Conservation (phyloP, 2,797 vertebrate species). For the Fringilla coelebs region DNA sequence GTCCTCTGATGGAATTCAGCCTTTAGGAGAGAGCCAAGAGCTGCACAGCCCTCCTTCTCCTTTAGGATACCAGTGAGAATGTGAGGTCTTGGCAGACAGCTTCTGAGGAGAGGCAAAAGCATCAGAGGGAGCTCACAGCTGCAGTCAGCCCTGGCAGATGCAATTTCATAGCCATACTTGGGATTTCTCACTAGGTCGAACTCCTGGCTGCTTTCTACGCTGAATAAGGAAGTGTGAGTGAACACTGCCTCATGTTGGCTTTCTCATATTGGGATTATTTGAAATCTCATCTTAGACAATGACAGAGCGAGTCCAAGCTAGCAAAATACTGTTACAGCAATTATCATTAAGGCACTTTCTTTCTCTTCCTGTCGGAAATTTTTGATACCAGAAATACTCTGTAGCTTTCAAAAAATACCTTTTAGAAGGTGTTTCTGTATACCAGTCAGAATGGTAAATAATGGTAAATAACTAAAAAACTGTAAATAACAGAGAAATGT, state of each 20-base stretch:
- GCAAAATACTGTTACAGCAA: background rate
- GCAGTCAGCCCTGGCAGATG: background rate
- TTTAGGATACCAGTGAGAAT: background rate
- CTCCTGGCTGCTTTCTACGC: background rate
- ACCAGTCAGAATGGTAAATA: background rate
- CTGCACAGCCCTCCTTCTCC: background rate
- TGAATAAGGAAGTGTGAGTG: slow-evolving; percentile 53
- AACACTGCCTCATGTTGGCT: background rate
- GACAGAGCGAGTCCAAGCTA: background rate
- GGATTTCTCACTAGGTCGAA: background rate
- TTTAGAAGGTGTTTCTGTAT: background rate
- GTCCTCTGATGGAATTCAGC: background rate
- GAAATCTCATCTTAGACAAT: background rate
- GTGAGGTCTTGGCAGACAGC: background rate
- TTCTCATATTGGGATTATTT: background rate
- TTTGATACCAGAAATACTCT: background rate
- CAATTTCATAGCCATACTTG: slow-evolving; percentile 30
- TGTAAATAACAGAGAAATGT: background rate
- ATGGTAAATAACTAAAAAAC: too few relatives aligned
- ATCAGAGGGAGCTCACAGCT: background rate
- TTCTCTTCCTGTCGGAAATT: background rate
- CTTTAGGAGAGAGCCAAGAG: background rate
- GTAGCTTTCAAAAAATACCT: background rate
- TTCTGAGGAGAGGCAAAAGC: background rate
- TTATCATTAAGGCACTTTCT: background rate